A percentile compares a stretch with the other conserved stretches of the same genome.
These are phyloP conservation scores for Fregetta grallaria DNA, from an alignment of 2,113 vertebrate species.

Conservation along the genomic window DNA sequence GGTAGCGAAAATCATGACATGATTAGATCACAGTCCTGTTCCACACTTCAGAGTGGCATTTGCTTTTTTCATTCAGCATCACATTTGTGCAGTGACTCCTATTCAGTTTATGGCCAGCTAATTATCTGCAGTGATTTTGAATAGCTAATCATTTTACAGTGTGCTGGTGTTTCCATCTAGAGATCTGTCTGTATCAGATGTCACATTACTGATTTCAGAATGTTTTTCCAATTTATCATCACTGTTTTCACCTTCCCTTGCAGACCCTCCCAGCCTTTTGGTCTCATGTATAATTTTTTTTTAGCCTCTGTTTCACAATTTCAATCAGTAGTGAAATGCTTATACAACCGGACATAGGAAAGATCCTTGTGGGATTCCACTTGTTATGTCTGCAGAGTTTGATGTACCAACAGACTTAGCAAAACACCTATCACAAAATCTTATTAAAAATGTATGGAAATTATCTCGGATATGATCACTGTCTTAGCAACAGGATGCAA, in stretches of 20 bases:
- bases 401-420: not conserved
- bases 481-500: not conserved
- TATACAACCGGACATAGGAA: not conserved
- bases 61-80: not conserved
- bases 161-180: not conserved
- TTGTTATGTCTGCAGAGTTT: not conserved
- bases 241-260: not conserved
- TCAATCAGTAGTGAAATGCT: not conserved
- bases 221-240: not conserved
- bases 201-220: not conserved
- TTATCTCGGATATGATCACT: not conserved
- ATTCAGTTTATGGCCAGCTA: not conserved
- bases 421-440: not conserved
- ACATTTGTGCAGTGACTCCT: not conserved
- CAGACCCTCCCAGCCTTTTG: not conserved
- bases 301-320: not conserved
- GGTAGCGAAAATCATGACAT: not conserved
- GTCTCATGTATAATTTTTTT: not conserved
- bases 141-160: not conserved
- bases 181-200: not conserved
- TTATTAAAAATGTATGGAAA: constrained; percentile 20
- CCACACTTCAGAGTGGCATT: not conserved
- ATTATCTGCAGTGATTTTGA: not conserved
- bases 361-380: not conserved
- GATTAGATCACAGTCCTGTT: not conserved